Conservation (phyloP, 2,888 invertebrate species). For the Zaprionus bogoriensis region DNA sequence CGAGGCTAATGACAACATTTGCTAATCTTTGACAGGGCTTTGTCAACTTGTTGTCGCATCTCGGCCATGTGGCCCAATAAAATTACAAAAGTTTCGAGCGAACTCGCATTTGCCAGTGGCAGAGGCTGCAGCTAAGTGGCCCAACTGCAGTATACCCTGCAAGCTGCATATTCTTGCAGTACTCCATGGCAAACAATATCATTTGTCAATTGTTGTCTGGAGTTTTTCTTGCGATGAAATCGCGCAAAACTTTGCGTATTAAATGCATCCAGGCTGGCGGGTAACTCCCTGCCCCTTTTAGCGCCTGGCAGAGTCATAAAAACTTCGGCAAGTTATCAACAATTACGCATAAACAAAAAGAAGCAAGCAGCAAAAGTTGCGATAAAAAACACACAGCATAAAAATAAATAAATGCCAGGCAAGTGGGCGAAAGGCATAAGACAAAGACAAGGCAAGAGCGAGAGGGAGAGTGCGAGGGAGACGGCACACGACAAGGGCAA, state of each 20-base stretch:
- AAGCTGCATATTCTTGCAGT: neutral
- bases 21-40: slow-evolving; percentile 63
- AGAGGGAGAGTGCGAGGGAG: neutral
- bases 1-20: slow-evolving; percentile 55
- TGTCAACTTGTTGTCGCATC: slow-evolving; percentile 50
- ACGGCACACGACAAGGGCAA: slow-evolving; percentile 37
- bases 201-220: no score
- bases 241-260: slow-evolving; percentile 30
- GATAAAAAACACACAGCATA: slow-evolving; percentile 47
- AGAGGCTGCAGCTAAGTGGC: slow-evolving; percentile 33
- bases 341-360: slow-evolving; percentile 72
- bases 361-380: slow-evolving; percentile 47
- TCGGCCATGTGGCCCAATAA: slow-evolving; percentile 53
- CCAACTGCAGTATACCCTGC: slow-evolving; percentile 19
- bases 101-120: slow-evolving; percentile 11
- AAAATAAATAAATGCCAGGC: slow-evolving; percentile 69
- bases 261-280: slow-evolving; percentile 36
- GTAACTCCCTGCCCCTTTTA: slow-evolving; percentile 8
- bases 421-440: slow-evolving; percentile 34
- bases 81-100: slow-evolving; percentile 65
- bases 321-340: slow-evolving; percentile 71
- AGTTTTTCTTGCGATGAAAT: neutral
- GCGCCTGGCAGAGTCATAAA: slow-evolving; percentile 27
- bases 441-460: slow-evolving; percentile 31
- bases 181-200: neutral